Conservation (phyloP, 2,113 vertebrate species). For the Eulemur rufifrons region DNA sequence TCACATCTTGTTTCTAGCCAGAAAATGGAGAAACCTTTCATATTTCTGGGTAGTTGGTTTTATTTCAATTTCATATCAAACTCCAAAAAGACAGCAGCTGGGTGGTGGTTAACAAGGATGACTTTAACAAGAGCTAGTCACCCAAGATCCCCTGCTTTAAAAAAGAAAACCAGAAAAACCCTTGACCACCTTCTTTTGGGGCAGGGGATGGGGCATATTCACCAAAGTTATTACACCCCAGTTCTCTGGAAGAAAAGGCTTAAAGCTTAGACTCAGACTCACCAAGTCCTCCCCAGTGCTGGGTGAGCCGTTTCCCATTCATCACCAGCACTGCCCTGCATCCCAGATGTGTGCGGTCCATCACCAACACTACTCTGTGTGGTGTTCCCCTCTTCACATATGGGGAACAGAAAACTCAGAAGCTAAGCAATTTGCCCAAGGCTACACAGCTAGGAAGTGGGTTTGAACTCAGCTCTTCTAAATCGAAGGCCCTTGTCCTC, state of each 20-base stretch:
- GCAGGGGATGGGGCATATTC: background rate
- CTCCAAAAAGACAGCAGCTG: constrained; percentile 76
- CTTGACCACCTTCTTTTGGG: background rate
- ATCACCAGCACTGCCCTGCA: background rate
- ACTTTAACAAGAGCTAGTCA: background rate
- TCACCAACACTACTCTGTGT: background rate
- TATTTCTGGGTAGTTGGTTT: constrained; percentile 68
- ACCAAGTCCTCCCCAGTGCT: background rate
- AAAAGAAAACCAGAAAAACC: background rate
- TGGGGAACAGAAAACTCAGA: background rate
- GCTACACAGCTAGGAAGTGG: background rate
- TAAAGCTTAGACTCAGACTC: background rate
- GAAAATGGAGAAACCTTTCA: constrained; percentile 78
- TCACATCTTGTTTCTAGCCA: constrained; percentile 79
- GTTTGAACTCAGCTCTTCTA: background rate
- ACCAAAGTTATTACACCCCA: background rate
- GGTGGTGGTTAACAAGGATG: background rate
- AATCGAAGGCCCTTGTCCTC: background rate
- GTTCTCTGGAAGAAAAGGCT: background rate
- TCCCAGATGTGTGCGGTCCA: background rate
- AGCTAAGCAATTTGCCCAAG: background rate
- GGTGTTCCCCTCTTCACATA: background rate
- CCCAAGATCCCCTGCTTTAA: background rate
- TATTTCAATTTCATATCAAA: constrained; percentile 73
- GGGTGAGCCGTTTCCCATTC: background rate